phyloP scores from a whole-genome alignment of 2,113 vertebrate species.

The Coturnix japonica region DNA sequence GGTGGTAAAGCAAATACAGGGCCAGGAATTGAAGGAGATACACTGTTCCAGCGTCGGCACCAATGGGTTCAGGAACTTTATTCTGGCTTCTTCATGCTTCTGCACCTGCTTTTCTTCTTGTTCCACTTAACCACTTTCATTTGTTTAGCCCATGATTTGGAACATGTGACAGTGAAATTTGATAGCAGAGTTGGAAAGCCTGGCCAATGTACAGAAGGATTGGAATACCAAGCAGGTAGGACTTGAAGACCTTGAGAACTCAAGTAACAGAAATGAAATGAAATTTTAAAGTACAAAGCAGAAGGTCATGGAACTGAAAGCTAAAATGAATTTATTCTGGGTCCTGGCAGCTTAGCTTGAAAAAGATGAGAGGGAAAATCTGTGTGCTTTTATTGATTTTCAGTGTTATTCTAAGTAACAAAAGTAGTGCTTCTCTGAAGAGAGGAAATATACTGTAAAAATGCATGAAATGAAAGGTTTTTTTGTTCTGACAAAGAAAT shows the following conservation, averaged over 20 bases:
- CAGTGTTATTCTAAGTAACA: slow-evolving; percentile 31
- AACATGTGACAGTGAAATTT: slow-evolving; percentile 3
- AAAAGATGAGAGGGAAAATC: slow-evolving; percentile 41
- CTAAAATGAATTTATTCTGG: slow-evolving; percentile 47
- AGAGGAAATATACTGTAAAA: not conserved
- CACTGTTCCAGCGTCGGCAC: not conserved
- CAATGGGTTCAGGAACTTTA: not conserved
- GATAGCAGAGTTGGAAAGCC: slow-evolving; percentile 11
- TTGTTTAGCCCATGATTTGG: slow-evolving; percentile 13
- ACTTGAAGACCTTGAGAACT: slow-evolving; percentile 43
- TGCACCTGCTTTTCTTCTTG: not conserved
- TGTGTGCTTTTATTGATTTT: slow-evolving; percentile 51
- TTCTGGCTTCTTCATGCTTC: not conserved
- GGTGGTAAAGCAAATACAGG: not conserved
- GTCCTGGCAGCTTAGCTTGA: slow-evolving; percentile 38
- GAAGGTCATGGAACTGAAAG: slow-evolving; percentile 53
- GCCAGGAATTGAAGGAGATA: not conserved
- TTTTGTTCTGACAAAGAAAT: not conserved
- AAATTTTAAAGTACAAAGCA: slow-evolving; percentile 58
- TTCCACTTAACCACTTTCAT: not conserved
- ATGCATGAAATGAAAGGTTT: not conserved
- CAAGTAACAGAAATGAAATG: slow-evolving; percentile 62
- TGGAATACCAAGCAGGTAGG: slow-evolving; percentile 47
- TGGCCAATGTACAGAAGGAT: not conserved
- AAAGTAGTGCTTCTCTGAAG: slow-evolving; percentile 16